Conservation (phyloP, 2,888 invertebrate species). For the Punctoribates punctum region DNA sequence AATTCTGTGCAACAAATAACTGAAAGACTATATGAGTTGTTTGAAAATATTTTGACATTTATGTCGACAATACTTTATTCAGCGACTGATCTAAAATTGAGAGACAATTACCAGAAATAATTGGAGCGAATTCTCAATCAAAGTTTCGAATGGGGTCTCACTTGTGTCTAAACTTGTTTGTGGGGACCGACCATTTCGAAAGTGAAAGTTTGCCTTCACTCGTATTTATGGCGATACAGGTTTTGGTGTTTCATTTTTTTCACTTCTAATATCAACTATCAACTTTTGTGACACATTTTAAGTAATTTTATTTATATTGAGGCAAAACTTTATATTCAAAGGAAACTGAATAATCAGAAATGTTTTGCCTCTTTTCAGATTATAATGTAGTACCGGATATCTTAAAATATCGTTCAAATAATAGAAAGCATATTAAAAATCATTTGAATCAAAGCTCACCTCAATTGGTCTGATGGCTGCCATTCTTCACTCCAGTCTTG, state of each 20-base stretch:
- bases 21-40: no score
- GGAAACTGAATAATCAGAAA: background rate
- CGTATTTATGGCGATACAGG: background rate
- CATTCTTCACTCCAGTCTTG: background rate
- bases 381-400: conserved; percentile 6
- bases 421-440: background rate
- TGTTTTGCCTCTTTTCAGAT: background rate
- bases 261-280: background rate
- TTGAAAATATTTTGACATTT: no score
- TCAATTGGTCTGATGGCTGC: conserved; percentile 20
- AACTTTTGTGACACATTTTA: conserved; percentile 28
- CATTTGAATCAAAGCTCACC: conserved; percentile 6
- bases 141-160: conserved; percentile 1
- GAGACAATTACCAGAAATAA: background rate
- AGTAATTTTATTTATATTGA: background rate
- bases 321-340: background rate
- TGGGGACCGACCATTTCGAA: background rate
- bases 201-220: conserved; percentile 24
- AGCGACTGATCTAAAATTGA: background rate
- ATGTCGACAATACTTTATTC: no score
- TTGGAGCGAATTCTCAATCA: background rate
- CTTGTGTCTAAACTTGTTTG: background rate
- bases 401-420: conserved; percentile 10
- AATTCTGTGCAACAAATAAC: no score
- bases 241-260: background rate